A percentile compares a stretch with the other conserved stretches of the same genome.
Evolutionary conservation across 2,797 vertebrate species (phyloP).

Genomic region (Chromobotia macracanthus): DNA sequence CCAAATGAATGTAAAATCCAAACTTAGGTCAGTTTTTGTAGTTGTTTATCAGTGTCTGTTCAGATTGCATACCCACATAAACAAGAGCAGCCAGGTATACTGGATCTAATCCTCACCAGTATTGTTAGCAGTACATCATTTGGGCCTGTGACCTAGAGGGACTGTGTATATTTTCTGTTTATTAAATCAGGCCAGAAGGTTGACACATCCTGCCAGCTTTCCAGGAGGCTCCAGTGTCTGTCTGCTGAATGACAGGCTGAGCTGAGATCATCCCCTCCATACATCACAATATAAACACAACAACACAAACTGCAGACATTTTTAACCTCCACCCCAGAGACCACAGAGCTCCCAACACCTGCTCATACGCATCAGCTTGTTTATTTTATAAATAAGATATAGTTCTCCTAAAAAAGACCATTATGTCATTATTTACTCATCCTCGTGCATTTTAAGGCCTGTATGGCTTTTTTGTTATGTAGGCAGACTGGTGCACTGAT

Average conservation of each 20-base stretch:
- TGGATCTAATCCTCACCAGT: constrained; percentile 52
- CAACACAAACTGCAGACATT: neutral
- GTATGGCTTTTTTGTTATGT: too few species aligned
- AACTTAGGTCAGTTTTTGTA: too few species aligned
- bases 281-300: constrained; percentile 45
- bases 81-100: constrained; percentile 39
- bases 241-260: constrained; percentile 28
- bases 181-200: constrained; percentile 57
- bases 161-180: constrained; percentile 50
- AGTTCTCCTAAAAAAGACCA: too few species aligned
- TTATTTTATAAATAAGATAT: too few species aligned
- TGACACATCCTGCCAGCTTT: constrained; percentile 48
- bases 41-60: too few species aligned
- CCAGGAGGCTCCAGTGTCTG: constrained; percentile 33
- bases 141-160: constrained; percentile 29
- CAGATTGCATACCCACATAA: neutral
- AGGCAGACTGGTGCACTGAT: too few species aligned
- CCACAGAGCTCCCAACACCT: neutral
- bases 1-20: too few species aligned
- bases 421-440: too few species aligned
- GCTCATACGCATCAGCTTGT: neutral
- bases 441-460: too few species aligned
- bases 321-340: neutral
- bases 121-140: constrained; percentile 41
- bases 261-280: constrained; percentile 26